Conservation (phyloP, 1,140 invertebrate genomes). For the Rhynchophorus ferrugineus region DNA sequence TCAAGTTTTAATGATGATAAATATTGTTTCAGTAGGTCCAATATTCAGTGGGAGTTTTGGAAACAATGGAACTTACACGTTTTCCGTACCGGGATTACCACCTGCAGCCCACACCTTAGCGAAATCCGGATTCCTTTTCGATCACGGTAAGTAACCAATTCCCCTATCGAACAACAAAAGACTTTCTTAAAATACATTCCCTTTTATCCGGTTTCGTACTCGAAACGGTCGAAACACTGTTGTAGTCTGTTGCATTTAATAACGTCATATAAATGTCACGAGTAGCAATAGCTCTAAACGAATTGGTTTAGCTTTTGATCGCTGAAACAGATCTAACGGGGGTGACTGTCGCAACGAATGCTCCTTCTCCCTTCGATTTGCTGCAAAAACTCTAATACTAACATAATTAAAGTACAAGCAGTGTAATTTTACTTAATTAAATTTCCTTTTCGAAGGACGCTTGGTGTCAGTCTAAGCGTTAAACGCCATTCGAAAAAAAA, state of each 20-base stretch:
- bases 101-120: slow-evolving; percentile 35
- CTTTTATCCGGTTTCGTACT: too few relatives aligned
- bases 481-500: slow-evolving; percentile 13
- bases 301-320: slow-evolving; percentile 38
- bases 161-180: too few relatives aligned
- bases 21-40: slow-evolving; percentile 40
- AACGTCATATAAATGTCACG: slow-evolving; percentile 17
- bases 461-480: slow-evolving; percentile 18
- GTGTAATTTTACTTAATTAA: slow-evolving; percentile 50
- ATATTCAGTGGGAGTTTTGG: slow-evolving; percentile 36
- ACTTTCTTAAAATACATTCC: too few relatives aligned
- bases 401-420: slow-evolving; percentile 50
- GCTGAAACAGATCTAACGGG: slow-evolving; percentile 21
- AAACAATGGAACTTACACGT: slow-evolving; percentile 34
- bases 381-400: slow-evolving; percentile 45
- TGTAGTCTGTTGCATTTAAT: not conserved
- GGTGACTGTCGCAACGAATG: slow-evolving; percentile 26
- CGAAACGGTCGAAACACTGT: too few relatives aligned
- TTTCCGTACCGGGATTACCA: slow-evolving; percentile 37
- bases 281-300: slow-evolving; percentile 8
- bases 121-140: slow-evolving; percentile 39
- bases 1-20: too few relatives aligned
- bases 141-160: slow-evolving; percentile 41
- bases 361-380: slow-evolving; percentile 22
- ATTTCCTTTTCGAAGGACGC: slow-evolving; percentile 42